Conservation (phyloP, 35 echinoderm and acorn worm genomes). For the Chiridota heheva region DNA sequence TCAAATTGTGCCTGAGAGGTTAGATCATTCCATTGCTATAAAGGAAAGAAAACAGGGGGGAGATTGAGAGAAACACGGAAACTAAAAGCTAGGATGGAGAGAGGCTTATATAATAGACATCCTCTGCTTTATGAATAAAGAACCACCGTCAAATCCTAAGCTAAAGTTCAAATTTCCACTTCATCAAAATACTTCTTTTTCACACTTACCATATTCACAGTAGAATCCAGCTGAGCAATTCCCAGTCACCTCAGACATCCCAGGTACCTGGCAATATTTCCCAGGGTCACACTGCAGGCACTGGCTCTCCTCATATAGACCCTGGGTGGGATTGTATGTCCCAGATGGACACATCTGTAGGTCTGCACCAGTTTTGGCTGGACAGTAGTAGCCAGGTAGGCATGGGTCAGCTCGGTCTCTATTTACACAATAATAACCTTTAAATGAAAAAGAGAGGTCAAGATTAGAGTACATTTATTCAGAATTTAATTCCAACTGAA, state of each 20-base stretch:
- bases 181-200: too few relatives aligned
- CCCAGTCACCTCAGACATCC: slow-evolving; percentile 60
- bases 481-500: too few relatives aligned
- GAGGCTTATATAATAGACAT: too few relatives aligned
- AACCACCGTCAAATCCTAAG: too few relatives aligned
- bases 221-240: slow-evolving; percentile 82
- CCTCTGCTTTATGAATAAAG: too few relatives aligned
- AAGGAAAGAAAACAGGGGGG: too few relatives aligned
- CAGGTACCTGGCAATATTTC: slow-evolving; percentile 81
- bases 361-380: slow-evolving; percentile 80
- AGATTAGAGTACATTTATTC: background rate
- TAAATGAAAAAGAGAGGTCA: background rate
- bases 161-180: too few relatives aligned
- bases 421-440: slow-evolving; percentile 93
- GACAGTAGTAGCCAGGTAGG: slow-evolving; percentile 82
- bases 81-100: too few relatives aligned
- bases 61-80: too few relatives aligned
- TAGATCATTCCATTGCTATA: too few relatives aligned
- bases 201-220: slow-evolving; percentile 76
- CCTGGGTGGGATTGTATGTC: slow-evolving; percentile 85
- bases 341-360: slow-evolving; percentile 79
- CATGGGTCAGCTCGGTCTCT: slow-evolving; percentile 89
- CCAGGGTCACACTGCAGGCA: slow-evolving; percentile 84
- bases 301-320: slow-evolving; percentile 77
- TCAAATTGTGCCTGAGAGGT: too few relatives aligned